phyloP scores from a whole-genome alignment of 2,797 vertebrate genomes.

The Anguilla megastoma region DNA sequence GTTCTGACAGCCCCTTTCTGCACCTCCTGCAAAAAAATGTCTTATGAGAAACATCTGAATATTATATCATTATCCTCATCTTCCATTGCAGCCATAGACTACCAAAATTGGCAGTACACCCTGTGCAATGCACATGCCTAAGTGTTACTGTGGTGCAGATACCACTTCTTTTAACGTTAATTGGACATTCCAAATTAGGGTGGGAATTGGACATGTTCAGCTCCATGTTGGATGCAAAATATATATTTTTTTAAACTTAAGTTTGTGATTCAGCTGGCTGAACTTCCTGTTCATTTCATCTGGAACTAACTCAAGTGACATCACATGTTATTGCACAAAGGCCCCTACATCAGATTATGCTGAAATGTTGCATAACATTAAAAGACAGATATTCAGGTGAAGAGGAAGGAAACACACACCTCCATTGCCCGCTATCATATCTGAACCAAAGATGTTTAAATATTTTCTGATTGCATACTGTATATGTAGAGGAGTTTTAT shows the following conservation, averaged over 20 bases:
- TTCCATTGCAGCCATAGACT: too few relatives aligned
- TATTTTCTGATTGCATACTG: background rate
- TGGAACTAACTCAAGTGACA: background rate
- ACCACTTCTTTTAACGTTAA: too few relatives aligned
- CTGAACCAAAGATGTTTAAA: background rate
- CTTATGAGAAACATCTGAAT: too few relatives aligned
- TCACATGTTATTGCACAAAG: background rate
- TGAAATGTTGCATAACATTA: background rate
- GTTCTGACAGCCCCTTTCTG: too few relatives aligned
- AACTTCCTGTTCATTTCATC: background rate
- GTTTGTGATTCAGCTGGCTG: background rate
- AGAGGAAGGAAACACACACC: background rate
- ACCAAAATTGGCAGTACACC: too few relatives aligned
- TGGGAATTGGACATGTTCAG: too few relatives aligned
- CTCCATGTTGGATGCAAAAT: too few relatives aligned
- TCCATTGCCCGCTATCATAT: background rate
- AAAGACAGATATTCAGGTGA: background rate
- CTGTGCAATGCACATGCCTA: too few relatives aligned
- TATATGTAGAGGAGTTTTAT: background rate
- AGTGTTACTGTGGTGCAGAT: too few relatives aligned
- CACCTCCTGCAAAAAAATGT: too few relatives aligned
- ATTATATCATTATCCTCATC: too few relatives aligned
- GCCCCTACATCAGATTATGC: background rate
- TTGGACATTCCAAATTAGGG: too few relatives aligned
- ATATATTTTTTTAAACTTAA: background rate